Evolutionary conservation across 2,797 vertebrate genomes (phyloP), one percentile per base, ranked within the genome.

Genomic region (Pygocentrus nattereri): DNA sequence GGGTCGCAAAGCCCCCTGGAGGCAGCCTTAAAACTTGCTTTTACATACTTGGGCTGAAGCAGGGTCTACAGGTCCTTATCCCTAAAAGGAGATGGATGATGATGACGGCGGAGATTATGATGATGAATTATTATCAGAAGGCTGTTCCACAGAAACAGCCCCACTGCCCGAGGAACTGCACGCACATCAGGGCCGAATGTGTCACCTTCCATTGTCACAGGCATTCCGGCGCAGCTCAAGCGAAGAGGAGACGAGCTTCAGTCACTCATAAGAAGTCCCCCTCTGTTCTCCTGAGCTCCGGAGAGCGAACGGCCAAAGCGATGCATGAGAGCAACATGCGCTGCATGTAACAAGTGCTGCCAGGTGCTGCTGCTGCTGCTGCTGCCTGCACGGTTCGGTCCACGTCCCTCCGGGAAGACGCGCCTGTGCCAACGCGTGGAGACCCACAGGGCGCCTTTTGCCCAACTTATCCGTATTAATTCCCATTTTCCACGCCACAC

Each of bases 281-380:
- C 31, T n/a, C 19, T 10, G 19, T 16, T 69, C 64, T 67, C 41
- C n/a, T 44, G 41, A 50, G 27, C 61, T 12, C 25, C 19, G 27
- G 19, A 19, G 61, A 4, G 15, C 25, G 16, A 31, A 65, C 62
- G 34, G 19, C 2, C 30, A 19, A 38, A 38, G 16, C 30, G 30
- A 65, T 21, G 47, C 25, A 71, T 12, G 18, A 25, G 31, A 31
- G 69, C 69, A 71, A 71, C 69, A 71, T 5, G 27, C 74, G 21
- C 38, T 52, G 12, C 21, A 71, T 67, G 83, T 75, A 82, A 83
- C 85, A 87, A 85, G 83, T 85, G 83, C 69, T 83, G 74, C 59
- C 12, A 61, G 72, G 56, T 75, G 65, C 52, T 30, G 47, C 47
- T 16, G 23, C n/a, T n/a, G n/a, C 21, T 50, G 23, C 44, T 6